Conservation (phyloP, 2,797 vertebrate species). For the Pogoniulus pusillus region DNA sequence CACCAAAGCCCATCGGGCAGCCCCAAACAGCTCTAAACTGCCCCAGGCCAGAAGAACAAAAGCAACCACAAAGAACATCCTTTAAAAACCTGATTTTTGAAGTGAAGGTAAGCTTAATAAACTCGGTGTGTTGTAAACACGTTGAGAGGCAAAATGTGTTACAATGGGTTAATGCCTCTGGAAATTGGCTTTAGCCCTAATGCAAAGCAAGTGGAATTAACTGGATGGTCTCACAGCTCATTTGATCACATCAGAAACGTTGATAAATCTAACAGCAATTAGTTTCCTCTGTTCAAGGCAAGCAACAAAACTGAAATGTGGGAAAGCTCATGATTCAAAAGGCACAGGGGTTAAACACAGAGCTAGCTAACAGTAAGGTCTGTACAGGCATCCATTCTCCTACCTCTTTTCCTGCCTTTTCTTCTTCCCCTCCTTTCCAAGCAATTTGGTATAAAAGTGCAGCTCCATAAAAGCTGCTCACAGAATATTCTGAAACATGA, state of each 20-base stretch:
- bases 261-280: neutral
- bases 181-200: neutral
- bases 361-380: neutral
- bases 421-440: neutral
- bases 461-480: neutral
- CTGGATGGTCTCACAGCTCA: neutral
- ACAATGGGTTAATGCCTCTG: neutral
- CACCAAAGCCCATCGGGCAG: neutral
- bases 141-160: neutral
- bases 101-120: neutral
- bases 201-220: slow-evolving; percentile 15
- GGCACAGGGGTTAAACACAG: neutral
- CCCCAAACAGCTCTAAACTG: neutral
- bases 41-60: neutral
- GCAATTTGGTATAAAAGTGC: neutral
- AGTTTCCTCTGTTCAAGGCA: neutral
- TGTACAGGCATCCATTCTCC: neutral
- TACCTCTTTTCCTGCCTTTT: accelerated
- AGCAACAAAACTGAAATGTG: neutral
- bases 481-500: neutral
- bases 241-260: neutral
- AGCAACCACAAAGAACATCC: neutral
- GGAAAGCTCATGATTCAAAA: neutral
- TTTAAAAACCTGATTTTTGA: neutral
- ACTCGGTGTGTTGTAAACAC: neutral